phyloP scores from a whole-genome alignment of 2,888 invertebrate species.

The Azorinus chamasolen region DNA sequence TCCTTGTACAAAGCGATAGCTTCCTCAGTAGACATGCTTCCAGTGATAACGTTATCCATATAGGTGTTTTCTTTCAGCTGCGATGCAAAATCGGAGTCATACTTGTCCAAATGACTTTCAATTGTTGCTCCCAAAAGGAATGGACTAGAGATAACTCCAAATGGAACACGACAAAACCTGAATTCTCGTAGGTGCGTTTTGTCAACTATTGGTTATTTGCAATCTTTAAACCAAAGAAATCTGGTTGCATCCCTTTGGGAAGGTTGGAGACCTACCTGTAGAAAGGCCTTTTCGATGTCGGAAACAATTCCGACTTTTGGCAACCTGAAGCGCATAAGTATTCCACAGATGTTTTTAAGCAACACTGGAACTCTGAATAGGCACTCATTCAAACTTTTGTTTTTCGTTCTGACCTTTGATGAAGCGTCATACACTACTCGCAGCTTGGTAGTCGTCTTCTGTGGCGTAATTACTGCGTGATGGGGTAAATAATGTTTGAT shows the following conservation, averaged over 20 bases:
- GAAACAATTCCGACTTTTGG: constrained; percentile 24
- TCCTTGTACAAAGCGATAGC: constrained; percentile 14
- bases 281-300: constrained; percentile 31
- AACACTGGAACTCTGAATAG: constrained; percentile 27
- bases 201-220: not conserved
- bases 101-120: constrained; percentile 2
- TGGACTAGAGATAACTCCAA: constrained; percentile 21
- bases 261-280: constrained; percentile 14
- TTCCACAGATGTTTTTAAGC: constrained; percentile 19
- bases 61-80: constrained; percentile 13
- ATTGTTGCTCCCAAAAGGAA: constrained; percentile 15
- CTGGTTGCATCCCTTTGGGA: constrained; percentile 27
- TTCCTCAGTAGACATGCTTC: constrained; percentile 2
- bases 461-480: constrained; percentile 23
- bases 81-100: not conserved
- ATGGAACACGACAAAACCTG: constrained; percentile 13
- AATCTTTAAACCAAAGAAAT: constrained; percentile 34
- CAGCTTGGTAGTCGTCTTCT: constrained; percentile 27
- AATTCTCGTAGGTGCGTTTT: constrained; percentile 1
- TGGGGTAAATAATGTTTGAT: constrained; percentile 24
- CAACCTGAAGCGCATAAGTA: constrained; percentile 24
- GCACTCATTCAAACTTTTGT: constrained; percentile 34
- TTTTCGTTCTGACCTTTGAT: constrained; percentile 8
- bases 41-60: constrained; percentile 29
- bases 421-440: constrained; percentile 32